Conservation (phyloP, 30 jellyfish, hydroid and myxozoan species). For the Nemopilema nomurai region DNA sequence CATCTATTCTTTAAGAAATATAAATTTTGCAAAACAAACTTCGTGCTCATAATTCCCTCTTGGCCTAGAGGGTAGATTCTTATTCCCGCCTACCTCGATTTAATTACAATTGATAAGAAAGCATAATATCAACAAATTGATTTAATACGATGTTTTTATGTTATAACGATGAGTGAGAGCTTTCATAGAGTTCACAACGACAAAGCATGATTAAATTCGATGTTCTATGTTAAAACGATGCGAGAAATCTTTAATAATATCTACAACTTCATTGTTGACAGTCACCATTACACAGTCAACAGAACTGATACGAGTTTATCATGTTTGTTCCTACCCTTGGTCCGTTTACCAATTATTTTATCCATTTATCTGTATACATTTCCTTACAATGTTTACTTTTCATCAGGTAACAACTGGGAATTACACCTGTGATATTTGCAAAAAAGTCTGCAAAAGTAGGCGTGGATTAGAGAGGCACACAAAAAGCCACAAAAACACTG, state of each 20-base stretch:
- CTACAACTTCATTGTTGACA: background rate
- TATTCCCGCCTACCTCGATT: background rate
- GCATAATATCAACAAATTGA: background rate
- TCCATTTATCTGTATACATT: background rate
- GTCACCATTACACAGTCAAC: constrained; percentile 9
- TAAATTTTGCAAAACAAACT: background rate
- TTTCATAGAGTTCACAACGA: background rate
- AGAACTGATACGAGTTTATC: background rate
- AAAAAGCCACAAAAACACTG: constrained; percentile 1
- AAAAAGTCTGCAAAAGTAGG: constrained; percentile 13
- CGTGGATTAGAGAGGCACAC: constrained; percentile 10
- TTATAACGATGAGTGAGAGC: background rate
- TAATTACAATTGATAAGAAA: background rate
- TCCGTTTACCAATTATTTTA: background rate
- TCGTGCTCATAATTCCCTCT: background rate
- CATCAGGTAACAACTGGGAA: background rate
- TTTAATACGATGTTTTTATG: background rate
- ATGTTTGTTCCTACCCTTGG: background rate
- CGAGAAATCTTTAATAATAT: background rate
- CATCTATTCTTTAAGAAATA: background rate
- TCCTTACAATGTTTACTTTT: background rate
- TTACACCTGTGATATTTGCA: constrained; percentile 1
- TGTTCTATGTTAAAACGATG: background rate
- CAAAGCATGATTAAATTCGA: background rate
- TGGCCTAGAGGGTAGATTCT: background rate